Base-by-base conservation (phyloP, 2,888 invertebrate genomes). In the Ormyrus nitidulus region DNA sequence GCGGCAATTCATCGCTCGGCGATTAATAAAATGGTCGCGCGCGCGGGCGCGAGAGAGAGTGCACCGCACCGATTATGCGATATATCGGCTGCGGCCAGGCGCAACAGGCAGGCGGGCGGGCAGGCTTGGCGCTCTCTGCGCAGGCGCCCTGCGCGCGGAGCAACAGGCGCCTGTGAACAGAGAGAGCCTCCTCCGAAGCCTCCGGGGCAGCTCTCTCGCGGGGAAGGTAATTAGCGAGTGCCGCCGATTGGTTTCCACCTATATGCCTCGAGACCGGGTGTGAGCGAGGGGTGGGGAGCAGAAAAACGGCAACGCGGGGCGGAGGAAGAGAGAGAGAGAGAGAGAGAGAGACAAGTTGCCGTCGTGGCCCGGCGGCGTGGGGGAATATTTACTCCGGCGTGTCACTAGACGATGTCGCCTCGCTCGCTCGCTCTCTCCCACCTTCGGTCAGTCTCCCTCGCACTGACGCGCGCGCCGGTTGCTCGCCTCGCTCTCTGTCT, bases 311-410 rank as follows among this genome's bases (percentile, higher is more conserved):
- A 34, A 3, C 34, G 34, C 34, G 34, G 34, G 59, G 10, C 4
- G 59, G 8, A 19, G 19, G 34, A 34, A 19, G 59, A 11, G 59
- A 53, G 8, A 7, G 53, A 66, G 65, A 65, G 65, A 13, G 51
- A 46, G 70, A 59, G 49, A 54, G 19, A 10, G 51, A 56, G 49
- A 58, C 48, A 58, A 56, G 53, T 66, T 34, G 61, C 8, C n/a
- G 34, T 34, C 8, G 34, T 2, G 53, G 11, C n/a, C 13, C 54
- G 8, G 44, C 1, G 58, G 80, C 34, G 34, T 80, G 73, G 80
- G 80, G 73, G 76, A 69, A 77, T 80, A 80, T 80, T 80, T 77
- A 81, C 77, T 70, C 70, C 66, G 71, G 71, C 51, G 73, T 71
- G 74, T 64, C 77, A 65, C 59, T 65, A 68, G 11, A 65, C 72